Evolutionary conservation across 2,888 invertebrate genomes (phyloP), one percentile per base, ranked within the genome.

Genomic region (Hoplodrina ambigua): DNA sequence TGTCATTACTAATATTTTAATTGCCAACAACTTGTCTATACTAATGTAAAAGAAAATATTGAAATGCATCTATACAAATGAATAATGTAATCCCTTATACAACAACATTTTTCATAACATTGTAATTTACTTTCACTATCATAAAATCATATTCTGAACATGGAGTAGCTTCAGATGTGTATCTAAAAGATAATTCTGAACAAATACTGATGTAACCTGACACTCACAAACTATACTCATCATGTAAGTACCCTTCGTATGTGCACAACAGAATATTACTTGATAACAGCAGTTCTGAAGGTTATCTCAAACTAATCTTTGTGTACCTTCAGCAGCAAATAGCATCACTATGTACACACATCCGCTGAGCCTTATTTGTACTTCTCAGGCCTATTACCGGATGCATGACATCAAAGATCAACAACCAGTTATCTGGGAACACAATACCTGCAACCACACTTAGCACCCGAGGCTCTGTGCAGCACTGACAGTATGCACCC

Each of bases 381-480:
- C 17, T 11, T 20, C 41, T 8, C 7, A 55, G 4, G 15, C 25
- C 13, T n/a, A 5, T 19, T 2, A 64, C 10, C 44, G 8, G 44
- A 30, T 10, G 25, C 25, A 4, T 17, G n/a, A 53, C 25, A 30
- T 37, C 25, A 41, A 50, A 53, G 19, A 30, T 30, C 15, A 60
- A 44, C 11, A 4, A 5, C 41, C 41, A 54, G 17, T 20, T 41
- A 50, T 41, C 30, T 52, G 15, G 10, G 46, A 52, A 44, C 62
- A 75, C 59, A 75, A 55, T 63, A 62, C 76, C 61, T 53, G 73
- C 53, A 13, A 69, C 62, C 49, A 37, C 71, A 25, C 54, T 52
- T 17, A 15, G 50, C 52, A 15, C 46, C 46, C 55, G 58, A 62
- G 44, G 20, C 68, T 62, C 62, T 55, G 59, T 67, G 68, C 50